Evolutionary conservation across 53 echinoderm and acorn worm genomes (phyloP).

Genomic region (Antedon mediterranea): DNA sequence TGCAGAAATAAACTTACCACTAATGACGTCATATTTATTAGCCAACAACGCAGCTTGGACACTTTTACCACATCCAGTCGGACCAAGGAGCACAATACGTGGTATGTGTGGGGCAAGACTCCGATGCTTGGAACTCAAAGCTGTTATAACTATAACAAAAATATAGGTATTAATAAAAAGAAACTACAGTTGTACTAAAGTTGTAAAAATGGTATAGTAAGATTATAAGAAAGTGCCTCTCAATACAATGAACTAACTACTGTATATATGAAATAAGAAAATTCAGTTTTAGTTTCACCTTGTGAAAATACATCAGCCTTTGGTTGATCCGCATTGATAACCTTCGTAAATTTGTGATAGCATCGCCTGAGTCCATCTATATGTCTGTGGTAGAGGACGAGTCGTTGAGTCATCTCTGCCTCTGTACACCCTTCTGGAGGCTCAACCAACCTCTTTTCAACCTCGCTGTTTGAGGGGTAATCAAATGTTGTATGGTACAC

Average conservation of each 20-base stretch:
- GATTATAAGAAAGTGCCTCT: too few relatives aligned
- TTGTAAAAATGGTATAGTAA: too few relatives aligned
- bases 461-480: slow-evolving; percentile 60
- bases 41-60: slow-evolving; percentile 83
- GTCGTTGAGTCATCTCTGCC: slow-evolving; percentile 55
- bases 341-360: slow-evolving; percentile 39
- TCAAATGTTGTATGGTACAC: slow-evolving; percentile 98
- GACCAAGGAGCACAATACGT: slow-evolving; percentile 71
- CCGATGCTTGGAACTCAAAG: slow-evolving; percentile 52
- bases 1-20: slow-evolving; percentile 66
- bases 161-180: too few relatives aligned
- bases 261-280: not conserved
- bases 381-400: slow-evolving; percentile 58
- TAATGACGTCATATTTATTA: slow-evolving; percentile 82
- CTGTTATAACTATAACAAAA: slow-evolving; percentile 47
- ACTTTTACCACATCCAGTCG: slow-evolving; percentile 90
- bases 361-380: slow-evolving; percentile 49
- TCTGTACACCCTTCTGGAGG: slow-evolving; percentile 80
- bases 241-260: too few relatives aligned
- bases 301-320: slow-evolving; percentile 90
- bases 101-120: slow-evolving; percentile 88
- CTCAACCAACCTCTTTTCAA: slow-evolving; percentile 68
- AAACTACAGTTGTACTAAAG: too few relatives aligned
- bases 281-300: slow-evolving; percentile 21
- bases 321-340: slow-evolving; percentile 93